Percentiles rank a stretch among this genome's conserved stretches.
Evolutionary conservation across 2,113 vertebrate species (phyloP).

Genomic region (Ranitomeya imitator): DNA sequence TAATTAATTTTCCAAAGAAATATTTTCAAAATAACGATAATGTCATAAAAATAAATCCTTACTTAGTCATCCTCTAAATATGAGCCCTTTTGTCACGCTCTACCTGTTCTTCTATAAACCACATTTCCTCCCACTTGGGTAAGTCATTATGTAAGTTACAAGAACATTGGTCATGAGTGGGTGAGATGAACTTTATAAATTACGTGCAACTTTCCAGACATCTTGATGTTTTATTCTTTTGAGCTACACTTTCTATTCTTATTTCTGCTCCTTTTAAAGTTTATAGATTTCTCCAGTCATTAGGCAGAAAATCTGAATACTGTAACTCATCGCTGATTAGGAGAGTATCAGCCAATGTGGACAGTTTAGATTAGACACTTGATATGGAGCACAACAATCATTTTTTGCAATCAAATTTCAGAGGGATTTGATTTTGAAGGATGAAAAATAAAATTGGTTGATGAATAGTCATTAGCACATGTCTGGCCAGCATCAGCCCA

Average conservation of each 20-base stretch:
- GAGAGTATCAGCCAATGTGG: background rate
- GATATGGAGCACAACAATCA: background rate
- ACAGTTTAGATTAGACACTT: slow-evolving; percentile 6
- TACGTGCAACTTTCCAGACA: background rate
- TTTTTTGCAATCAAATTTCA: background rate
- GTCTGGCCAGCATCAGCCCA: background rate
- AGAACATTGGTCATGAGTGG: slow-evolving; percentile 26
- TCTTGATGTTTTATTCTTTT: background rate
- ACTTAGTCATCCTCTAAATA: background rate
- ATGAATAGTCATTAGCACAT: background rate
- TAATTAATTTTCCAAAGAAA: background rate
- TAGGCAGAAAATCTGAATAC: background rate
- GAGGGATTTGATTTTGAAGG: background rate
- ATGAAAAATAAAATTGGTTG: slow-evolving; percentile 11
- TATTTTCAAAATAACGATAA: background rate
- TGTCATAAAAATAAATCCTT: background rate
- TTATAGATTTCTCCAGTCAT: background rate
- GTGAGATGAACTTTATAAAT: background rate
- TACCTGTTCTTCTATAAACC: background rate
- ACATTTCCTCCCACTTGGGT: slow-evolving; percentile 33
- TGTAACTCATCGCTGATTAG: background rate
- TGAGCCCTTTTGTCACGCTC: background rate
- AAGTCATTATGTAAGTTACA: slow-evolving; percentile 5
- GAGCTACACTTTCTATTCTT: background rate
- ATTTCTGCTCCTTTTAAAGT: background rate